Evolutionary conservation across 1,140 invertebrate genomes (phyloP).

Genomic region (Oppia nitens): DNA sequence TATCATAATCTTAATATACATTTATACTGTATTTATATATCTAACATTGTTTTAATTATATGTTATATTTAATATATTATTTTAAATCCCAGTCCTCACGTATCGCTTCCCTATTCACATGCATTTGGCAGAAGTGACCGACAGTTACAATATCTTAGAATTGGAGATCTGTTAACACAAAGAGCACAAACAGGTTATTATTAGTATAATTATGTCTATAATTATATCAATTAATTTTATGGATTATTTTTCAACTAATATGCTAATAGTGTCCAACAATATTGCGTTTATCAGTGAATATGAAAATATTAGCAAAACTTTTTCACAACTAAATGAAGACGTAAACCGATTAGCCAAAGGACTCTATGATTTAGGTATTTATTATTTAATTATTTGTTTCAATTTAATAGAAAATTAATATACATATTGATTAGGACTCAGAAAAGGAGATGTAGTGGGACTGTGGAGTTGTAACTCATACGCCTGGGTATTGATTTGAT

Average conservation of each 20-base stretch:
- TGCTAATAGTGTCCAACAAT: background rate
- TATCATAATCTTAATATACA: background rate
- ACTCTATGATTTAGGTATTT: slow-evolving; percentile 5
- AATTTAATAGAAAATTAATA: background rate
- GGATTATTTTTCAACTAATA: background rate
- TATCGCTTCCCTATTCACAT: slow-evolving; percentile 13
- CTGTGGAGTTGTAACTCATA: slow-evolving; percentile 17
- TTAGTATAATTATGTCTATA: background rate
- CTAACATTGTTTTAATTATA: background rate
- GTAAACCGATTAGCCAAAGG: slow-evolving; percentile 15
- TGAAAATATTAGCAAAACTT: slow-evolving; percentile 16
- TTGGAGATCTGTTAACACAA: slow-evolving; percentile 5
- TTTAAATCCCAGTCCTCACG: slow-evolving; percentile 2
- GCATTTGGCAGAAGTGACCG: slow-evolving; percentile 6
- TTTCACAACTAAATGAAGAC: slow-evolving; percentile 14
- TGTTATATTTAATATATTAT: background rate
- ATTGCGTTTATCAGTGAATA: slow-evolving; percentile 12
- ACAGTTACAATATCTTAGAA: slow-evolving; percentile 7
- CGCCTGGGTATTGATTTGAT: slow-evolving; percentile 1
- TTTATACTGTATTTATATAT: background rate
- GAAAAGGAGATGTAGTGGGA: slow-evolving; percentile 16
- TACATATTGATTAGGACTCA: background rate
- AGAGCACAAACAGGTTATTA: background rate
- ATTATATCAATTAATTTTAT: background rate
- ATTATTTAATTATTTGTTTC: background rate